Conservation (phyloP, 1,140 invertebrate genomes). For the Vollenhovia emeryi region DNA sequence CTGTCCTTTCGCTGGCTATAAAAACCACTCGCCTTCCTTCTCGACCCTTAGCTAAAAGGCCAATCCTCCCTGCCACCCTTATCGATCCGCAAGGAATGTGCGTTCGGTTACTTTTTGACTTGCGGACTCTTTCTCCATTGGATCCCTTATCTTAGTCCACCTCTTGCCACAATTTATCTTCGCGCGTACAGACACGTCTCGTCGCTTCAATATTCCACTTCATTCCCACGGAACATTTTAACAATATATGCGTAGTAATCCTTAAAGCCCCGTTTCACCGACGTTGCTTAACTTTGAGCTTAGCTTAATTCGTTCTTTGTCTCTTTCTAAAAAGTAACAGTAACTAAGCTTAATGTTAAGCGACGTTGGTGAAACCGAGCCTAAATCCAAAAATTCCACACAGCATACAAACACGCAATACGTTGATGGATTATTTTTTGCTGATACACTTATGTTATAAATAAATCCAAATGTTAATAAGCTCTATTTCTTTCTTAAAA, state of each 20-base stretch:
- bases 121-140: conserved; percentile 36
- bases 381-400: too few relatives aligned
- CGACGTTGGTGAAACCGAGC: too few relatives aligned
- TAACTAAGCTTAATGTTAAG: too few relatives aligned
- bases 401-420: too few relatives aligned
- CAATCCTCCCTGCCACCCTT: conserved; percentile 78
- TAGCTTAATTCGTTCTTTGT: too few relatives aligned
- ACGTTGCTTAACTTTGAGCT: too few relatives aligned
- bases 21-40: conserved; percentile 85
- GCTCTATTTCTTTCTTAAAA: conserved; percentile 54
- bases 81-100: conserved; percentile 74
- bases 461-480: neutral
- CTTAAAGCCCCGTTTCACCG: too few relatives aligned
- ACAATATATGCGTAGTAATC: neutral
- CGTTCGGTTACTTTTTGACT: conserved; percentile 68
- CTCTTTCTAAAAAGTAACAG: too few relatives aligned
- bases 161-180: conserved; percentile 10
- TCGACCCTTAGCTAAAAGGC: conserved; percentile 85
- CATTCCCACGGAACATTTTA: neutral
- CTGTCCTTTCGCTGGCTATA: conserved; percentile 84
- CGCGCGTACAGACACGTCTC: neutral
- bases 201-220: conserved; percentile 12
- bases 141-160: conserved; percentile 7
- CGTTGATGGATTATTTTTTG: neutral
- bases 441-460: neutral